Evolutionary conservation across 1,140 invertebrate genomes (phyloP).

Genomic region (Harpegnathos saltator): DNA sequence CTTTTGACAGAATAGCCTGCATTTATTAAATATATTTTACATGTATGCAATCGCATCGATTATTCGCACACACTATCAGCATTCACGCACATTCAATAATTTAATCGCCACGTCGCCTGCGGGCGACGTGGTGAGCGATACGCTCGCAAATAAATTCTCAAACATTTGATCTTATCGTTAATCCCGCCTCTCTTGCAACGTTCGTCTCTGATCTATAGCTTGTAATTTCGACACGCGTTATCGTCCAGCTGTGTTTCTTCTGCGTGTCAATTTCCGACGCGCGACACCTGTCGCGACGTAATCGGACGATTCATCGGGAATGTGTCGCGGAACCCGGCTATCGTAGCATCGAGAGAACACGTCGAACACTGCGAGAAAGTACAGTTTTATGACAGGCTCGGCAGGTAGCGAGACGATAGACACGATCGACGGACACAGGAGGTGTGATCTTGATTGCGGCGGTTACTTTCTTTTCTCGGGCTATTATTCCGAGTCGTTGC

Average conservation of each 20-base stretch:
- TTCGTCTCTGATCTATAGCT: not conserved
- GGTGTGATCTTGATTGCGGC: conserved; percentile 1
- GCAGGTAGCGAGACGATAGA: not conserved
- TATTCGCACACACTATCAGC: not conserved
- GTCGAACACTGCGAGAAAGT: not conserved
- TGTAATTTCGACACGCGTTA: not conserved
- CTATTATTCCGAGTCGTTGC: not conserved
- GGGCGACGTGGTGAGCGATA: too few relatives aligned
- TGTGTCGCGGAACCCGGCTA: not conserved
- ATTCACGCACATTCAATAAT: not conserved
- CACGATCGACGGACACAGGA: too few relatives aligned
- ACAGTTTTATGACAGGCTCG: not conserved
- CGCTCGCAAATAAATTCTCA: not conserved
- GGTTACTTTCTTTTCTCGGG: not conserved
- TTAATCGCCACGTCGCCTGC: not conserved
- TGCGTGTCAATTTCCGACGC: not conserved
- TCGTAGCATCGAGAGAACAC: not conserved
- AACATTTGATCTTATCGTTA: not conserved
- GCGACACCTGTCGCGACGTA: not conserved
- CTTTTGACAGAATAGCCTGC: too few relatives aligned
- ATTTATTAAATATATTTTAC: too few relatives aligned
- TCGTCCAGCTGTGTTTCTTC: not conserved
- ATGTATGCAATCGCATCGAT: not conserved
- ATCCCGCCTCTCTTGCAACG: not conserved
- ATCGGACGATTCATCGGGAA: conserved; percentile 5